Conservation (phyloP, 2,113 vertebrate species). For the Pseudolaguvia tuberculata region DNA sequence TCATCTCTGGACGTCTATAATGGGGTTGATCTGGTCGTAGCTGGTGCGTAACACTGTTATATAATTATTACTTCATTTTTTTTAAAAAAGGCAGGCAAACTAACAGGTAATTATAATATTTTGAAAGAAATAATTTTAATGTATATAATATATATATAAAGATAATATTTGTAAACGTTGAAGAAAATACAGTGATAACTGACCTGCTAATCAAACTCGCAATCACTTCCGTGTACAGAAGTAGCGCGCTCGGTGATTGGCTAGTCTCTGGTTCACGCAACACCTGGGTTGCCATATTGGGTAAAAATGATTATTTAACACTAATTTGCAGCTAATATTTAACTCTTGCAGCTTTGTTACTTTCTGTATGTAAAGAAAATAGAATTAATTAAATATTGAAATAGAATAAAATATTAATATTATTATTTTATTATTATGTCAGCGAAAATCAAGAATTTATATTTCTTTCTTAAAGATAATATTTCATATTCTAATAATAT, state of each 20-base stretch:
- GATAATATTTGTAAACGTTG: not conserved
- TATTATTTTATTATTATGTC: too few species aligned
- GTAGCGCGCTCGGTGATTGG: constrained; percentile 55
- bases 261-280: not conserved
- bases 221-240: constrained; percentile 61
- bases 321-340: too few species aligned
- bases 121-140: too few species aligned
- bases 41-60: not conserved
- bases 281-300: not conserved
- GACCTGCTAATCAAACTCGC: constrained; percentile 52
- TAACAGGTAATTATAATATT: not conserved
- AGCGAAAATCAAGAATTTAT: too few species aligned
- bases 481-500: too few species aligned
- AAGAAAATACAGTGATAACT: constrained; percentile 31
- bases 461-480: too few species aligned
- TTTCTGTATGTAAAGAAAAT: too few species aligned
- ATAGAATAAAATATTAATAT: too few species aligned
- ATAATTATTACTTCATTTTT: not conserved
- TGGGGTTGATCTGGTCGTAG: not conserved
- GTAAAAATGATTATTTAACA: not conserved
- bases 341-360: not conserved
- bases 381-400: too few species aligned
- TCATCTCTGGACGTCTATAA: not conserved
- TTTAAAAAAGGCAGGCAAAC: not conserved
- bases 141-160: too few species aligned